Base-by-base conservation (phyloP, 2,113 vertebrate species). In the Prietella phreatophila region DNA sequence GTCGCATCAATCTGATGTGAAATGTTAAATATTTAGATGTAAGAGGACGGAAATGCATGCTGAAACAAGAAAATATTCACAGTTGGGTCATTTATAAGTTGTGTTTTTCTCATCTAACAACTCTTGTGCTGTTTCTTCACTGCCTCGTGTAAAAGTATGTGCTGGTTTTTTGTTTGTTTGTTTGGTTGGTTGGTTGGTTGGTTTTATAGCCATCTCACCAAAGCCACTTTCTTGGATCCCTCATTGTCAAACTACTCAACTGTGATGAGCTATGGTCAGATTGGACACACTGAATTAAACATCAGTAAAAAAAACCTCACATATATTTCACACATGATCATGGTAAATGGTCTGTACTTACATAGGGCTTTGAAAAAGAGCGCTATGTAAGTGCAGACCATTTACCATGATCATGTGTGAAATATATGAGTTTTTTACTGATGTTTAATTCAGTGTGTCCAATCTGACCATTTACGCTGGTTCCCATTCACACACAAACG, bases 1-100 rank as follows among this genome's bases (percentile, higher is more conserved):
- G 95, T 96, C 97, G 96, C 97, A 97, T 97, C 96, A 95, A 95
- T 96, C 96, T 96, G 95, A 97, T 97, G 97, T 96, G 96, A 96
- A 97, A 97, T 97, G 96, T 98, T 96, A 97, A 99, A 99, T 97
- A 98, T 98, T 97, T 97, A 97, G 56, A 82, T 82, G 97, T 95
- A 96, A 96, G 96, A 94, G 95, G 95, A 97, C 96, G 96, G 96
- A 96, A 96, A 97, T 95, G 95, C 96, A 97, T 95, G 96, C 96
- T 93, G 96, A 97, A 97, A 97, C 97, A 95, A 96, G 95, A 92
- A 95, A 96, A 97, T 95, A 97, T 96, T 97, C 96, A 93, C 95
- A 30, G 94, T 96, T 96, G 96, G 96, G 95, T 96, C 94, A 96
- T 99, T 95, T 97, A 98, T 99, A 97, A 98, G 98, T 95, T 93